phyloP scores from a whole-genome alignment of 2,113 vertebrate species.

The Euleptes europaea region DNA sequence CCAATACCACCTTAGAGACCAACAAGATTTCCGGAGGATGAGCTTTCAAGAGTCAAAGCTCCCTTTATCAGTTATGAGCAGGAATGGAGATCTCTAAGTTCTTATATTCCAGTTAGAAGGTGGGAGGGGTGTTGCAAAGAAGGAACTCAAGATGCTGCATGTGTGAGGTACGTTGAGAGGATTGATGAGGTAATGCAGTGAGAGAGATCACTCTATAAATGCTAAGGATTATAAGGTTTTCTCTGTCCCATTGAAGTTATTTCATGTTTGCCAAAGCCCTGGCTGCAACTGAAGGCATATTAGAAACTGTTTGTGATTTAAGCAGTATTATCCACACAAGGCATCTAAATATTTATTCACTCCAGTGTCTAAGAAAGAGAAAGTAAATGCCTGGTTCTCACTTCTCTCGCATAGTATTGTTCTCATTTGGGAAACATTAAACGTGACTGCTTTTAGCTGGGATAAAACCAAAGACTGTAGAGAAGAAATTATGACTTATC shows the following conservation, averaged over 20 bases:
- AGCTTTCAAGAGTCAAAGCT: too few species aligned
- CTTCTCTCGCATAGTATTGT: conserved; percentile 14
- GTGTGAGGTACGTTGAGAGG: neutral
- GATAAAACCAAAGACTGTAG: neutral
- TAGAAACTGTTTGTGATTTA: neutral
- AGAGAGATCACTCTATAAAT: neutral
- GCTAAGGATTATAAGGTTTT: neutral
- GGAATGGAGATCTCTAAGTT: too few species aligned
- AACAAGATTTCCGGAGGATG: too few species aligned
- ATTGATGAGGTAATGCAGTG: neutral
- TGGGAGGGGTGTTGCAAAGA: too few species aligned
- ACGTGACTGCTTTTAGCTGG: conserved; percentile 5
- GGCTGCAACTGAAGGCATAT: neutral
- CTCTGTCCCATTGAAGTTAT: neutral
- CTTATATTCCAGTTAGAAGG: too few species aligned
- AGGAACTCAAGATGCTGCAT: too few species aligned
- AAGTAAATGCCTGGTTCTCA: conserved; percentile 39
- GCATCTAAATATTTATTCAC: neutral
- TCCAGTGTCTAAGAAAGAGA: neutral
- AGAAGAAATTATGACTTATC: neutral
- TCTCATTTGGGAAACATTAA: conserved; percentile 4
- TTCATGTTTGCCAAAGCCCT: neutral
- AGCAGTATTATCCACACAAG: neutral
- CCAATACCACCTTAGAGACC: too few species aligned
- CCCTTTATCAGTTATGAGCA: too few species aligned